phyloP scores from a whole-genome alignment of 2,888 invertebrate species.

The Sisyra nigra region DNA sequence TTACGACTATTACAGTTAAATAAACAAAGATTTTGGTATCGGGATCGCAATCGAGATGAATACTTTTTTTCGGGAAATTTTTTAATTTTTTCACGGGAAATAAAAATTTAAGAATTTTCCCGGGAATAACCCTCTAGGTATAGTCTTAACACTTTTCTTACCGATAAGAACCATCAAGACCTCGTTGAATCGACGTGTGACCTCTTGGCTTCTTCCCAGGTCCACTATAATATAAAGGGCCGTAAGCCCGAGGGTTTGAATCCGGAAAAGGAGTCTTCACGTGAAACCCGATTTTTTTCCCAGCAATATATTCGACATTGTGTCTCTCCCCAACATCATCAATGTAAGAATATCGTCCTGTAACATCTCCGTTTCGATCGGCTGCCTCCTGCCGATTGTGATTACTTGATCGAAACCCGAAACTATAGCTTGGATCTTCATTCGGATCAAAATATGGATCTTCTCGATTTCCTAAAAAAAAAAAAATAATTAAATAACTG shows the following conservation, averaged over 20 bases:
- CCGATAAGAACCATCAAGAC: constrained; percentile 57
- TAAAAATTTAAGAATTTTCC: background rate
- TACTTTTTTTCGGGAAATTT: too few species aligned
- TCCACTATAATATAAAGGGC: constrained; percentile 44
- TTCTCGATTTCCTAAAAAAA: constrained; percentile 33
- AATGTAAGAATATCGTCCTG: constrained; percentile 51
- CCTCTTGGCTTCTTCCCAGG: constrained; percentile 48
- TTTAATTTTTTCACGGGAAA: background rate
- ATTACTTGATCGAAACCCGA: constrained; percentile 46
- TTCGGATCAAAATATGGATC: constrained; percentile 60
- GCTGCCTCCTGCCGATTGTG: constrained; percentile 47
- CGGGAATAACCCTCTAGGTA: too few species aligned
- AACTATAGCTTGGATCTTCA: constrained; percentile 61
- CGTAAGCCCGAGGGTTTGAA: constrained; percentile 44
- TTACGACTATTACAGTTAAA: too few species aligned
- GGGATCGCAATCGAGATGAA: too few species aligned
- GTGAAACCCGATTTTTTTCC: constrained; percentile 58
- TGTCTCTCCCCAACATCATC: constrained; percentile 64
- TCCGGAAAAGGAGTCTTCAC: constrained; percentile 53
- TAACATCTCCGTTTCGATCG: constrained; percentile 23
- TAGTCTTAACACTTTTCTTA: too few species aligned
- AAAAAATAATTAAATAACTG: background rate
- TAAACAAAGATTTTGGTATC: too few species aligned
- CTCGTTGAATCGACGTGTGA: constrained; percentile 52
- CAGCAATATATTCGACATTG: constrained; percentile 60